These are phyloP conservation scores for Pristionchus japonicus DNA, from an alignment of 2,888 invertebrate genomes.

Conservation along the genomic window DNA sequence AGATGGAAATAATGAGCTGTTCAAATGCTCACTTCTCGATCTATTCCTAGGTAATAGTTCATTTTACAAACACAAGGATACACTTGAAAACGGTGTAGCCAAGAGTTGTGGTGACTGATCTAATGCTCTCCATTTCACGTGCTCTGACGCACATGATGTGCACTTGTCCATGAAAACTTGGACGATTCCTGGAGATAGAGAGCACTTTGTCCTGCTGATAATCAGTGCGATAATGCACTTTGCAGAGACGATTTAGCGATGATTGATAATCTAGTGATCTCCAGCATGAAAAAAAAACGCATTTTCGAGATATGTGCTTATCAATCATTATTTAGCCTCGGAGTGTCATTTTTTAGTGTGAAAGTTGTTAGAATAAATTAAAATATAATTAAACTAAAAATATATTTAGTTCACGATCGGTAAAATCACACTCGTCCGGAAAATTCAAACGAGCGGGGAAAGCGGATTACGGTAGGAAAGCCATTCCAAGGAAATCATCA, in stretches of 20 bases:
- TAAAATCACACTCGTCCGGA: neutral
- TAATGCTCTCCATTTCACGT: neutral
- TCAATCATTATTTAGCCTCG: no score
- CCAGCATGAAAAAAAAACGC: neutral
- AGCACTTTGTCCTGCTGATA: neutral
- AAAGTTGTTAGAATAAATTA: no score
- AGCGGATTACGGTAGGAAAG: neutral
- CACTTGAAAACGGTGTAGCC: no score
- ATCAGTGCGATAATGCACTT: neutral
- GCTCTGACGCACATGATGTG: neutral
- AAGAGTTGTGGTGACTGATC: no score
- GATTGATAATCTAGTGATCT: neutral
- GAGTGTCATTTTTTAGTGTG: no score
- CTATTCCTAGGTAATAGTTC: no score
- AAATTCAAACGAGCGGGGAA: slow-evolving; percentile 7
- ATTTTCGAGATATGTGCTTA: no score
- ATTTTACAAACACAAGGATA: no score
- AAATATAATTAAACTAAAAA: neutral
- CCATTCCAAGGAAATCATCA: neutral
- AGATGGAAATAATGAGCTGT: no score
- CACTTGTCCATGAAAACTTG: neutral
- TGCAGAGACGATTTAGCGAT: neutral
- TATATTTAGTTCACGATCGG: neutral
- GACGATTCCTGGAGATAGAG: neutral
- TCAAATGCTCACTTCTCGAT: no score